Percentiles rank a stretch among this genome's conserved stretches.
These are phyloP conservation scores for Lucinisca nassula DNA, from an alignment of 2,888 invertebrate species.

Conservation along the genomic window DNA sequence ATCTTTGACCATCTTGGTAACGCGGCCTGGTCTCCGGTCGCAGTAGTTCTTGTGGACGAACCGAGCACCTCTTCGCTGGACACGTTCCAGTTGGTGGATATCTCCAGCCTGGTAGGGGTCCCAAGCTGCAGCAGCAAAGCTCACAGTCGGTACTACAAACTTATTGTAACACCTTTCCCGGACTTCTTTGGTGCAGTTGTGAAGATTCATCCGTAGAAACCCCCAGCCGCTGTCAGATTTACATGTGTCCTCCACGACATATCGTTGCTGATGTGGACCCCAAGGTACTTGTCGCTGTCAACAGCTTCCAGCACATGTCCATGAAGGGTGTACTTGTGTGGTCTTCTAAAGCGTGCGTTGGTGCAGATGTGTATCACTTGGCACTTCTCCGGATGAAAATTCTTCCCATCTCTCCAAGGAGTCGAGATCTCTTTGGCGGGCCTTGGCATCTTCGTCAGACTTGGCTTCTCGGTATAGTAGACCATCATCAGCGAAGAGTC, in stretches of 20 bases:
- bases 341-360: not conserved
- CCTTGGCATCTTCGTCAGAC: not conserved
- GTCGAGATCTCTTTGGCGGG: slow-evolving; percentile 18
- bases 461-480: slow-evolving; percentile 28
- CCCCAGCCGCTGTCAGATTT: not conserved
- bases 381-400: slow-evolving; percentile 23
- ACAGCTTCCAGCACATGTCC: not conserved
- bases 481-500: slow-evolving; percentile 44
- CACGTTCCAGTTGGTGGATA: not conserved
- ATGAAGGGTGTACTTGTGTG: not conserved
- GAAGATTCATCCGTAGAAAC: not conserved
- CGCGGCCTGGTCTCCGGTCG: not conserved
- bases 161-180: not conserved
- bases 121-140: not conserved
- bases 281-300: not conserved
- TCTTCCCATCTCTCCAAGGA: slow-evolving; percentile 22
- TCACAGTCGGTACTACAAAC: not conserved
- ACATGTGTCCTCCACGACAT: not conserved
- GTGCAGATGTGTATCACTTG: slow-evolving; percentile 17
- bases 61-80: not conserved
- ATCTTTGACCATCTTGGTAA: not conserved
- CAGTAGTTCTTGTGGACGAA: not conserved
- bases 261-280: not conserved
- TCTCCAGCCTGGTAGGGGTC: not conserved
- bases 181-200: not conserved